Base-by-base conservation (phyloP, 92 coral and sea anemone species). In the Epizoanthus ramosus region DNA sequence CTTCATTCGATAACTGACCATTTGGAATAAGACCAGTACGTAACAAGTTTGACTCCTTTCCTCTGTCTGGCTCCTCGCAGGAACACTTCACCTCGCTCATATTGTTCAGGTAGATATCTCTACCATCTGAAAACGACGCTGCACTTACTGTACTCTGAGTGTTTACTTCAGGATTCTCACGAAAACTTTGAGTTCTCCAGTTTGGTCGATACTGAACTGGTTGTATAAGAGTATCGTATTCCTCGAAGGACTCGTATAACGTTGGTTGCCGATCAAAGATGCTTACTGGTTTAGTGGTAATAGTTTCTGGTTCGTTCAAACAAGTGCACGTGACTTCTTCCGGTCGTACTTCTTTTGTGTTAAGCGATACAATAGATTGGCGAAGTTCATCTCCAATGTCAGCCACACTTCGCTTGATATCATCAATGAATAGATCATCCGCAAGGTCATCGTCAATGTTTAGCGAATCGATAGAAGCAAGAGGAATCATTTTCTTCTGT, bases 341-440 rank as follows among this genome's bases (percentile, higher is more conserved):
- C 25, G 24, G 56, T 37, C 19, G 68, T 23, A 41, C 82, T 15
- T 39, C 22, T 17, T 80, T 28, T 9, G 75, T 53, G 33, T 60
- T 45, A 21, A 80, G 22, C 8, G 68, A 71, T 12, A 85, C 63
- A 69, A 89, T 16, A 47, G 92, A 89, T 73, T 69, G 83, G 73
- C 92, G 87, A 28, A 89, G 75, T 80, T 89, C 92, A 71, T 61
- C 54, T 31, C 84, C 86, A 28, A 89, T 85, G 68, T 80, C 81
- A 22, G 89, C 85, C 58, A 89, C 68, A 74, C 86, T 85, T 5
- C 61, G 71, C 59, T 82, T 89, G 52, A 89, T 71, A 19, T 85
- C 89, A 0, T 85, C 83, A 70, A 86, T 25, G 2, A 72, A 66
- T 10, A 85, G 31, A 13, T 89, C 85, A 12, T 76, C 85, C 19